Base-by-base conservation (phyloP, 2,888 invertebrate species). In the Phortica magna region DNA sequence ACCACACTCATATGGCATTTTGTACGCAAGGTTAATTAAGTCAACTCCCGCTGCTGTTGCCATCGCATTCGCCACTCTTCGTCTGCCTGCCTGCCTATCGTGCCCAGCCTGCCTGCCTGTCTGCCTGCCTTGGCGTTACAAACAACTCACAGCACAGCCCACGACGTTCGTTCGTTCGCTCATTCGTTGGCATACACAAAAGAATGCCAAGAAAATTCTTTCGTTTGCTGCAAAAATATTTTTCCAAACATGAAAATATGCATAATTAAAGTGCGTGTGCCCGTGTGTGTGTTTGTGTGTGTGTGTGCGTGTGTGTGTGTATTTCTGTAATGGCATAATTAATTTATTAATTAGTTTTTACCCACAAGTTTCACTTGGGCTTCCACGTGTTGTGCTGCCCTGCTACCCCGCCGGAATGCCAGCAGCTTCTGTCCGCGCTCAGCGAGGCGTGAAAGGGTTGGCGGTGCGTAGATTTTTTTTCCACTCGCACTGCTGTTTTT, bases 281-380 rank as follows among this genome's bases (percentile, higher is more conserved):
- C 17, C 67, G 61, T 72, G 73, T 76, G 72, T 80, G 31, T 75
- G 71, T 79, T 74, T 76, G 42, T 77, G 57, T 68, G 61, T 76
- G 59, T 76, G 59, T 64, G 53, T 67, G 48, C 59, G 61, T 64
- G 22, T 73, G 73, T 65, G 67, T 75, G 76, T 79, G 73, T 81
- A 81, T 83, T 87, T 80, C 83, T 87, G 79, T 88, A 86, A 87
- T 87, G 81, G 84, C 84, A 85, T 88, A 88, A 88, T 88, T 87
- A 89, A 89, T 88, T 88, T 87, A 86, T 86, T 86, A 86, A 89
- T 89, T 89, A 86, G 88, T 83, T 89, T 87, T 80, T 55, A 71
- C 53, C 53, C 70, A 19, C 70, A 71, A 71, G 31, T 55, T 55
- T 10, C 48, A 48, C 17, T 53, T 65, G 19, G 22, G 75, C 76